Evolutionary conservation across 2,113 vertebrate species (phyloP).

Genomic region (Ceratotherium simum): DNA sequence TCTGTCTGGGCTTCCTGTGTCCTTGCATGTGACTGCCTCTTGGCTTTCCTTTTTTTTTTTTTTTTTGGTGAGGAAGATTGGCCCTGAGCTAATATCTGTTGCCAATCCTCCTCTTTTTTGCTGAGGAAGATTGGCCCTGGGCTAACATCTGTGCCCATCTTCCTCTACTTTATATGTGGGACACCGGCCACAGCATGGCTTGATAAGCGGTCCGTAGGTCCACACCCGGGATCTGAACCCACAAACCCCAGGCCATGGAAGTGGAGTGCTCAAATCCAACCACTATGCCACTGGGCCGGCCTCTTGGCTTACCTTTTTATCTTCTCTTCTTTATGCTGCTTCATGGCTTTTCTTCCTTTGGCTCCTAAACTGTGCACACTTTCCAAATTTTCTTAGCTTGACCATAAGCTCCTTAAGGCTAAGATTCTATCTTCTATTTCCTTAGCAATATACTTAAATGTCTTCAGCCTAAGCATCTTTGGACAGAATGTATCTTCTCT

Average conservation of each 20-base stretch:
- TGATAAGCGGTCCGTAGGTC: too few species aligned
- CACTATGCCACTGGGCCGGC: too few species aligned
- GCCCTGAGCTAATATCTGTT: too few species aligned
- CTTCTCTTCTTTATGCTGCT: background rate
- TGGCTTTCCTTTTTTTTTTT: background rate
- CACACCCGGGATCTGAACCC: too few species aligned
- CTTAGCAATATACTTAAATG: background rate
- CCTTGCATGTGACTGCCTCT: background rate
- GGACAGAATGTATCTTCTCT: background rate
- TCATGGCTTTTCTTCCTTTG: background rate
- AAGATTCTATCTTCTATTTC: background rate
- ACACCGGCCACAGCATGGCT: too few species aligned
- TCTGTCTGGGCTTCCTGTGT: background rate
- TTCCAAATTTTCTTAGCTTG: slow-evolving; percentile 50
- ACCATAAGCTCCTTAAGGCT: background rate
- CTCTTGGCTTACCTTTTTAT: background rate
- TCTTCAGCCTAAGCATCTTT: background rate
- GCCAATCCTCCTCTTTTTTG: too few species aligned
- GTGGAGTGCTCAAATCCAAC: too few species aligned
- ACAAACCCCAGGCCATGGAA: too few species aligned
- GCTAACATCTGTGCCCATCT: too few species aligned
- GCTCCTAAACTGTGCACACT: background rate
- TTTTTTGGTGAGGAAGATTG: too few species aligned
- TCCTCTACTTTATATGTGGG: too few species aligned
- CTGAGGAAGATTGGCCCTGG: too few species aligned